phyloP scores from a whole-genome alignment of 2,888 invertebrate genomes.

The Chrysolina haemoptera region DNA sequence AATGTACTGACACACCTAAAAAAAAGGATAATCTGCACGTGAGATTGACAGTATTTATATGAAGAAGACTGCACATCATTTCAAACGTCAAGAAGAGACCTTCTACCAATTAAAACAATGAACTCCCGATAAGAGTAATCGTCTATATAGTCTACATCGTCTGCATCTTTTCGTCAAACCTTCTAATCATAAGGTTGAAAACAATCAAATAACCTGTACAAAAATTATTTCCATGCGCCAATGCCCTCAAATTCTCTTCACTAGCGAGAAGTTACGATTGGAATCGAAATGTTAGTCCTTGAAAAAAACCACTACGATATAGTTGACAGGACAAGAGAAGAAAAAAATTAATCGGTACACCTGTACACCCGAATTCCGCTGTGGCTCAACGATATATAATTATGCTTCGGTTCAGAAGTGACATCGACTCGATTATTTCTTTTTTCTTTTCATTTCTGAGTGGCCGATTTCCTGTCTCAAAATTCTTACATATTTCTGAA shows the following conservation, averaged over 20 bases:
- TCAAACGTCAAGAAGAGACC: too few species aligned
- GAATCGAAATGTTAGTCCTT: constrained; percentile 37
- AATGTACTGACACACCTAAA: too few species aligned
- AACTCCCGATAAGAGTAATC: too few species aligned
- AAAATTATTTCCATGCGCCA: constrained; percentile 26
- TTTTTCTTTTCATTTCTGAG: neutral
- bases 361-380: constrained; percentile 19
- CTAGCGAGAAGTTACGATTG: constrained; percentile 44
- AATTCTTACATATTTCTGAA: too few species aligned
- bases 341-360: constrained; percentile 21
- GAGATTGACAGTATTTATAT: too few species aligned
- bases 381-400: constrained; percentile 5
- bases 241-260: constrained; percentile 34
- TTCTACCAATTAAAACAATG: too few species aligned
- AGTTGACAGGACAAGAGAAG: neutral
- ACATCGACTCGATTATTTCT: neutral
- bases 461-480: neutral
- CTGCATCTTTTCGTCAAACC: too few species aligned
- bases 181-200: too few species aligned
- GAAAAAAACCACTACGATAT: constrained; percentile 38
- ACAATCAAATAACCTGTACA: neutral
- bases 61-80: too few species aligned
- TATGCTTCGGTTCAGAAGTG: neutral
- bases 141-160: too few species aligned
- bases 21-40: too few species aligned